phyloP scores from a whole-genome alignment of 2,113 vertebrate genomes.

The Eubucco bourcierii region DNA sequence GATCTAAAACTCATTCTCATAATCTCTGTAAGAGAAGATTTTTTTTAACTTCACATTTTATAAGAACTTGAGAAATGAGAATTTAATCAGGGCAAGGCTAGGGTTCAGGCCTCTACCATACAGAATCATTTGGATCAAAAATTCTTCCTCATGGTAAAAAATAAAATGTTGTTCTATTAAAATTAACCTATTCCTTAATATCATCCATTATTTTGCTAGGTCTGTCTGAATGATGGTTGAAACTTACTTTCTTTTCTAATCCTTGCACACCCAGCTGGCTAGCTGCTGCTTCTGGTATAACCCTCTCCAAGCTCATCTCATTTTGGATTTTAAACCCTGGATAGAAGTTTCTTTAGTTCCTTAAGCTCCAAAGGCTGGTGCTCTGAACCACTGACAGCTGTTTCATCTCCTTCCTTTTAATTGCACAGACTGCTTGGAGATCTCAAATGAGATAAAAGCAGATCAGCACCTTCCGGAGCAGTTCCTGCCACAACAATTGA shows the following conservation, averaged over 20 bases:
- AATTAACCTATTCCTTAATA: neutral
- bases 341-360: neutral
- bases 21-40: neutral
- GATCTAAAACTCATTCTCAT: conserved; percentile 19
- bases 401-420: neutral
- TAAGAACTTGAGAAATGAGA: neutral
- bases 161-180: neutral
- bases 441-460: neutral
- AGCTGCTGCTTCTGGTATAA: neutral
- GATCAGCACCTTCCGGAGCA: neutral
- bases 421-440: neutral
- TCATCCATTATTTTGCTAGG: neutral
- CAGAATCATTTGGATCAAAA: neutral
- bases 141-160: neutral
- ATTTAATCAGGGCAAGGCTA: neutral
- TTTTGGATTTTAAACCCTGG: neutral
- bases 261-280: neutral
- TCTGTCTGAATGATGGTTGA: neutral
- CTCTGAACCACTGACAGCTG: neutral
- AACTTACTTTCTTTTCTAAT: neutral
- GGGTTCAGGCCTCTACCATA: neutral
- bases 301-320: neutral
- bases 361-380: neutral
- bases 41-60: neutral
- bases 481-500: neutral